These are phyloP conservation scores for Cotesia glomerata DNA, from an alignment of 1,140 invertebrate genomes.

Conservation along the genomic window DNA sequence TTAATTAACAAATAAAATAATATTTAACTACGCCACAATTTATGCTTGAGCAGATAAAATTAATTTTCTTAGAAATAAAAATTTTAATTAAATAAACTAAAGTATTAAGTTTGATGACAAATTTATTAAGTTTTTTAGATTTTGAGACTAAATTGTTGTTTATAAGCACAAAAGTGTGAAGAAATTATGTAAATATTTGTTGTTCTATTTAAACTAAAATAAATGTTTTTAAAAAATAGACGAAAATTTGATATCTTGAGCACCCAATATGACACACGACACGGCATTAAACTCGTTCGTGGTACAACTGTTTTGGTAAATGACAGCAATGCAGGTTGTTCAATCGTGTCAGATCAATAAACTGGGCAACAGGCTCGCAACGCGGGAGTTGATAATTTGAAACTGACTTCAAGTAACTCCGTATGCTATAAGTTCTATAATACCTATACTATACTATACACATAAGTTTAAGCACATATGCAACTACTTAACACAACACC, in stretches of 20 bases:
- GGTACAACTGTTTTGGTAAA: constrained; percentile 54
- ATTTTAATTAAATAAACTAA: no score
- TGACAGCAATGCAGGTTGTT: constrained; percentile 63
- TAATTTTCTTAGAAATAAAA: no score
- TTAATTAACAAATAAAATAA: no score
- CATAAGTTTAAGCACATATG: no score
- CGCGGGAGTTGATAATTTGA: background rate
- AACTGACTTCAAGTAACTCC: constrained; percentile 12
- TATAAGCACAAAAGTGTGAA: background rate
- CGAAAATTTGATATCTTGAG: background rate
- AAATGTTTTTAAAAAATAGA: no score
- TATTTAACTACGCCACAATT: no score
- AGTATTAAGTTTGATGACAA: no score
- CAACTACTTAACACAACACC: no score
- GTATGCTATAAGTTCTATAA: background rate
- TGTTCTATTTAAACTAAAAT: background rate
- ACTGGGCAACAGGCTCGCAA: constrained; percentile 61
- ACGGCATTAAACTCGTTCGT: constrained; percentile 33
- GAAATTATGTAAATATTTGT: background rate
- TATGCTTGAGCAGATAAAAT: no score
- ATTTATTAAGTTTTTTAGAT: no score
- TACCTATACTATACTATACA: background rate
- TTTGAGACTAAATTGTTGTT: no score
- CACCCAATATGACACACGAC: constrained; percentile 11
- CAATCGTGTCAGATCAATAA: constrained; percentile 62